Evolutionary conservation across 2,888 invertebrate genomes (phyloP).

Genomic region (Drosophila paramelanica): DNA sequence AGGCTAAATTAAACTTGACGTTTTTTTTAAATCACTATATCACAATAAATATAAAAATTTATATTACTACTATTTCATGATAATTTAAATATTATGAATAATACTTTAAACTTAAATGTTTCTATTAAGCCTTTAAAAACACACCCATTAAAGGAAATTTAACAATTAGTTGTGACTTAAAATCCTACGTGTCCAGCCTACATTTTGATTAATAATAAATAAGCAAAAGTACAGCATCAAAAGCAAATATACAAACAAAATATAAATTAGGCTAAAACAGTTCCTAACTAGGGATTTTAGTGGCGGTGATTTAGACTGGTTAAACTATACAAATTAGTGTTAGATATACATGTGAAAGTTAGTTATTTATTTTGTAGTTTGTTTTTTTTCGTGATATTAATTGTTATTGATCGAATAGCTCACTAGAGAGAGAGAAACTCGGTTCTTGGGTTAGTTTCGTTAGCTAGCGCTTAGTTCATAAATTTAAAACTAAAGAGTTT

Average conservation of each 20-base stretch:
- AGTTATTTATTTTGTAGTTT: slow-evolving; percentile 9
- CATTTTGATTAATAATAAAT: slow-evolving; percentile 10
- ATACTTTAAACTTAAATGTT: no score
- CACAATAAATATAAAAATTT: no score
- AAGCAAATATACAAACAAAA: slow-evolving; percentile 18
- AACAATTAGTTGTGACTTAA: slow-evolving; percentile 30
- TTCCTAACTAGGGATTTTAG: slow-evolving; percentile 33
- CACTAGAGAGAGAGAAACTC: slow-evolving; percentile 18
- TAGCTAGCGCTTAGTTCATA: slow-evolving; percentile 42
- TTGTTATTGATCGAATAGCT: slow-evolving; percentile 12
- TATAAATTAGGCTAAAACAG: slow-evolving; percentile 12
- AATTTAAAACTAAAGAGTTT: slow-evolving; percentile 64
- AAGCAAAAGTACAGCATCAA: slow-evolving; percentile 64
- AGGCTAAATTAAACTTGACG: slow-evolving; percentile 16
- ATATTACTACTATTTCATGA: no score
- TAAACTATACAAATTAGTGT: slow-evolving; percentile 43
- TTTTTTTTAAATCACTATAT: no score
- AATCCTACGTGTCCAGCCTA: slow-evolving; percentile 57
- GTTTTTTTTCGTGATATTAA: slow-evolving; percentile 1
- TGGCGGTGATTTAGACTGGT: slow-evolving; percentile 19
- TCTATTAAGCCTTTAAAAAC: slow-evolving; percentile 8
- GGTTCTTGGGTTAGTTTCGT: slow-evolving; percentile 40
- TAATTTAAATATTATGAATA: no score
- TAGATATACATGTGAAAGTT: slow-evolving; percentile 51
- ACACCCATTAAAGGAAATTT: slow-evolving; percentile 23